Percentiles rank a stretch among this genome's conserved stretches.
Conservation (phyloP, 2,113 vertebrate species). For the human region DNA sequence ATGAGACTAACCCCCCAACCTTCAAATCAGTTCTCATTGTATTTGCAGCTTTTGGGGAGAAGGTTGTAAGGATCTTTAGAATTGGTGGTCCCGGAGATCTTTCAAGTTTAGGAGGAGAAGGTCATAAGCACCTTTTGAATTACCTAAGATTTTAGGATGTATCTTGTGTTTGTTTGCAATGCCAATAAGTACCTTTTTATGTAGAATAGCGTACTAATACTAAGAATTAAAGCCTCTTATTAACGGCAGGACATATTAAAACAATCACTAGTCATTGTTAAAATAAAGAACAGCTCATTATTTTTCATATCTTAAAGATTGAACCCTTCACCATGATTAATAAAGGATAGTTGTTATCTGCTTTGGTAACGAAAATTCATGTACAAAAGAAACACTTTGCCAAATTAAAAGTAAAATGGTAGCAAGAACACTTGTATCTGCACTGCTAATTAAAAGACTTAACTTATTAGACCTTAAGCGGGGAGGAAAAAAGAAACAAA, state of each 20-base stretch:
- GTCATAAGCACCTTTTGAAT: neutral
- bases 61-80: neutral
- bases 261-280: constrained; percentile 74
- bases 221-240: constrained; percentile 69
- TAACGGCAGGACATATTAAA: constrained; percentile 65
- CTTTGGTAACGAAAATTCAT: constrained; percentile 90
- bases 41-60: constrained; percentile 3
- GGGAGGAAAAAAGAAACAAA: constrained; percentile 92
- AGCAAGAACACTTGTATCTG: constrained; percentile 83
- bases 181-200: constrained; percentile 10
- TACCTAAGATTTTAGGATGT: neutral
- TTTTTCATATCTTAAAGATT: constrained; percentile 83
- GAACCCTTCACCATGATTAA: constrained; percentile 90
- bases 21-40: neutral
- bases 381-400: constrained; percentile 87
- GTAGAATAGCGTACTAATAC: constrained; percentile 64
- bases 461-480: constrained; percentile 90
- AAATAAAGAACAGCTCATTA: constrained; percentile 77
- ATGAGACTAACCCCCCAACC: neutral
- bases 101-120: constrained; percentile 3
- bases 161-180: constrained; percentile 9
- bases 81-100: neutral
- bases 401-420: constrained; percentile 88
- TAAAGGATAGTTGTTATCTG: constrained; percentile 91
- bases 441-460: constrained; percentile 92